phyloP scores from a whole-genome alignment of 2,888 invertebrate genomes.

The Sceliomorpha sp. region DNA sequence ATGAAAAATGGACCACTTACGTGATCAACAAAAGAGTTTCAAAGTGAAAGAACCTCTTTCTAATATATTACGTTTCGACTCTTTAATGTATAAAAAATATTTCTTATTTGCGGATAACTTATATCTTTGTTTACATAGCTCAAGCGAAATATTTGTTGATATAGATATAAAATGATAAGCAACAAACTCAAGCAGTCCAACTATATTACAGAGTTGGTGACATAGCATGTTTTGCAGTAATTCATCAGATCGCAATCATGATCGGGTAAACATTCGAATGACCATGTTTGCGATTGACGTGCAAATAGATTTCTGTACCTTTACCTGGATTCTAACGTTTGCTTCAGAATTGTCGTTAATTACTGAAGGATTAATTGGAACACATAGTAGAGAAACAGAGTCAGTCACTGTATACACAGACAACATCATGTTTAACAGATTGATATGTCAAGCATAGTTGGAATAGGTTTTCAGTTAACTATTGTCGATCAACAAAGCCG shows the following conservation, averaged over 20 bases:
- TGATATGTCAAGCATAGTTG: neutral
- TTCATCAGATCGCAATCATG: conserved; percentile 20
- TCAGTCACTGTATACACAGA: conserved; percentile 4
- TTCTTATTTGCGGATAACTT: too few relatives aligned
- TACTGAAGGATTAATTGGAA: conserved; percentile 14
- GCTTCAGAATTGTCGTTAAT: conserved; percentile 11
- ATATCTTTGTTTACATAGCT: too few relatives aligned
- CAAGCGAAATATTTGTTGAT: too few relatives aligned
- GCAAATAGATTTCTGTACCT: conserved; percentile 18
- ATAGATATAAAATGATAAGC: too few relatives aligned
- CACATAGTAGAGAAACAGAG: conserved; percentile 4
- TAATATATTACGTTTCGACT: too few relatives aligned
- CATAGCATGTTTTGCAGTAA: neutral
- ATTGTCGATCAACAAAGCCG: neutral
- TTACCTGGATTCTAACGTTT: conserved; percentile 12
- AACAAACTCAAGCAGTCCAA: neutral
- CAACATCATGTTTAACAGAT: conserved; percentile 4
- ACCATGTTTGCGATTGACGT: conserved; percentile 16
- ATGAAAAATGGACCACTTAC: too few relatives aligned
- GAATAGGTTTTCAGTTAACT: neutral
- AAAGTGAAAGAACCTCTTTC: too few relatives aligned
- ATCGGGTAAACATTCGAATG: conserved; percentile 14
- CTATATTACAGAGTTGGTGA: neutral
- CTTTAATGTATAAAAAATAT: too few relatives aligned
- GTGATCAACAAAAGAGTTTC: too few relatives aligned